phyloP scores from a whole-genome alignment of 2,888 invertebrate genomes.

The Eupsilia transversa region DNA sequence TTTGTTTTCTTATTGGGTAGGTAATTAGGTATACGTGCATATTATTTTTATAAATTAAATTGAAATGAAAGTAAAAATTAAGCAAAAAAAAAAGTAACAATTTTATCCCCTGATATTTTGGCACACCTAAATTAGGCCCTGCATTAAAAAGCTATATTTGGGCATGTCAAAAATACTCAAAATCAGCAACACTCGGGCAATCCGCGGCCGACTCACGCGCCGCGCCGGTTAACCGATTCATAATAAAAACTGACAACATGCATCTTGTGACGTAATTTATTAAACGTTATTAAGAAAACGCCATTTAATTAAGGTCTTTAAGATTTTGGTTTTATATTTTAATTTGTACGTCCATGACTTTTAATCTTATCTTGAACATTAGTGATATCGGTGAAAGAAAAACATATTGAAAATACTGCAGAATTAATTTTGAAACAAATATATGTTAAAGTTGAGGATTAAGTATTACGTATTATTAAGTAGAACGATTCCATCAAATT shows the following conservation, averaged over 20 bases:
- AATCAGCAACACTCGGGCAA: conserved; percentile 21
- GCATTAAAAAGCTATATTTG: conserved; percentile 20
- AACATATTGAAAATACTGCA: too few species aligned
- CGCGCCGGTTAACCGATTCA: conserved; percentile 8
- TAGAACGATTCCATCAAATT: too few species aligned
- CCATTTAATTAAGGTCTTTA: conserved; percentile 19
- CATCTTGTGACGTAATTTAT: conserved; percentile 3
- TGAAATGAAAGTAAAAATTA: neutral
- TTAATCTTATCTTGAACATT: neutral
- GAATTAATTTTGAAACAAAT: too few species aligned
- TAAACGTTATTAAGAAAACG: conserved; percentile 5
- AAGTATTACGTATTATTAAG: too few species aligned
- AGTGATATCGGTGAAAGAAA: too few species aligned
- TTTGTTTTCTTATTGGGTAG: neutral
- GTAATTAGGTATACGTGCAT: neutral
- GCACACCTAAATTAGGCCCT: conserved; percentile 29
- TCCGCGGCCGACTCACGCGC: conserved; percentile 18
- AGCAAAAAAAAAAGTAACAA: neutral
- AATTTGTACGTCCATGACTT: neutral
- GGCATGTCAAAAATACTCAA: conserved; percentile 39
- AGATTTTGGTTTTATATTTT: conserved; percentile 1
- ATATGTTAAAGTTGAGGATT: too few species aligned
- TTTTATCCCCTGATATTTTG: neutral
- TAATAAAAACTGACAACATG: conserved; percentile 29
- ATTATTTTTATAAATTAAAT: neutral